Base-by-base conservation (phyloP, 2,888 invertebrate species). In the Spisula subtruncata region DNA sequence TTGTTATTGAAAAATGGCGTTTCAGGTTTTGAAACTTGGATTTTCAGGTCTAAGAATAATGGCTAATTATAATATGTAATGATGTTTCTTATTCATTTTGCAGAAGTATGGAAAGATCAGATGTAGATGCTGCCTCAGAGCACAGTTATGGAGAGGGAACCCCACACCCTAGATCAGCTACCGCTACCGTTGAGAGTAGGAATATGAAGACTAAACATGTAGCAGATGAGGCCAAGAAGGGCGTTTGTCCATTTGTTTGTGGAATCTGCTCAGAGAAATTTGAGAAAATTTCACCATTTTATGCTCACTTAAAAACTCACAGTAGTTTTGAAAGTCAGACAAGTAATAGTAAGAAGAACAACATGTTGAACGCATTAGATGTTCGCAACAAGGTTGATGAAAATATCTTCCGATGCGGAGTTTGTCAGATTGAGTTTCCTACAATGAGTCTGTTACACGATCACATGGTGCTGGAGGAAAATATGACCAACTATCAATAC, bases 391-490 rank as follows among this genome's bases (percentile, higher is more conserved):
- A 60, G 25, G 60, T 60, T 1, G 71, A 75, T 84, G 83, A 83
- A 56, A 56, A 88, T 81, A 80, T 60, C 56, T 88, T 83, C n/a
- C 86, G 60, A n/a, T 91, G 91, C 85, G 89, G 91, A 14, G 48
- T 89, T 41, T 91, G 89, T 83, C 16, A 25, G 14, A 32, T 56
- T n/a, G 75, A 41, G 0, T 91, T 91, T 71, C 81, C 88, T 35
- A 86, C 88, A 1, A 91, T 91, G 88, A 80, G 86, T 66, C 79
- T 81, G 14, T 79, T 91, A 25, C 91, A 91, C 88, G 88, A 89
- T 20, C 91, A 91, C 46, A 91, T 91, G 91, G 81, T 91, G 5
- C 81, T 82, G 5, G 88, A 88, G 54, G 91, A 91, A 46, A 91
- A 88, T 81, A 83, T 88, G 20, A 48, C 81, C 20, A 84, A 86